These are phyloP conservation scores for Acanthornis magna DNA, from an alignment of 2,797 vertebrate species.

Conservation along the genomic window DNA sequence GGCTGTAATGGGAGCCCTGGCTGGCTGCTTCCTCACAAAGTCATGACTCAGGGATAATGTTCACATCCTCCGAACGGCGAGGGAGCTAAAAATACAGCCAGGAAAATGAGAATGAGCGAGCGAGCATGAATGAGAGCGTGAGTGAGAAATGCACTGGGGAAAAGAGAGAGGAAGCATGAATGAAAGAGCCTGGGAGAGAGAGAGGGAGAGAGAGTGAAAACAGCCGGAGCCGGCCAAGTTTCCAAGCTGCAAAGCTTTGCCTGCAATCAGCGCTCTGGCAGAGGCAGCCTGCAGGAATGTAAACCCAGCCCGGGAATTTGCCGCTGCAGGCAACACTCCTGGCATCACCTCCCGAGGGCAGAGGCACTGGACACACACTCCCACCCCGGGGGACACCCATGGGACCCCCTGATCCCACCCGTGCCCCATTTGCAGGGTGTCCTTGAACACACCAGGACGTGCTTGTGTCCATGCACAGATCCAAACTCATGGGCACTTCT, in stretches of 20 bases:
- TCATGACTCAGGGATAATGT: constrained; percentile 73
- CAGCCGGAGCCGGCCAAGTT: background rate
- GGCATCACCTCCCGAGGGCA: background rate
- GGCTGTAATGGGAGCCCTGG: constrained; percentile 43
- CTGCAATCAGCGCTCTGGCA: constrained; percentile 10
- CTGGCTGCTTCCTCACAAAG: constrained; percentile 73
- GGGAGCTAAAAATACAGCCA: constrained; percentile 74
- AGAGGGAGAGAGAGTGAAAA: background rate
- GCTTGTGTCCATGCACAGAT: rapidly evolving
- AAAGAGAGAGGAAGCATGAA: constrained; percentile 33
- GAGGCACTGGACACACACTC: rapidly evolving
- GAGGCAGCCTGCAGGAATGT: background rate
- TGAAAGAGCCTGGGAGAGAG: constrained; percentile 7
- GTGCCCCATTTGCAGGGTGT: too few relatives aligned
- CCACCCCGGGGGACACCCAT: rapidly evolving
- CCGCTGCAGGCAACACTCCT: background rate
- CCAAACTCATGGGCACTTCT: rapidly evolving
- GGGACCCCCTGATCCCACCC: background rate
- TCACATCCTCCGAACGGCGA: constrained; percentile 72
- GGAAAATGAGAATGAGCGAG: constrained; percentile 52
- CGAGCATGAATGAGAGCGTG: constrained; percentile 56
- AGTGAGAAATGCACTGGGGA: constrained; percentile 61
- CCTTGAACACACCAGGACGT: rapidly evolving
- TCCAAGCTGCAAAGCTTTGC: constrained; percentile 42
- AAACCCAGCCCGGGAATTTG: background rate